These are phyloP conservation scores for Patella vulgata DNA, from an alignment of 1,140 invertebrate genomes.

Conservation along the genomic window DNA sequence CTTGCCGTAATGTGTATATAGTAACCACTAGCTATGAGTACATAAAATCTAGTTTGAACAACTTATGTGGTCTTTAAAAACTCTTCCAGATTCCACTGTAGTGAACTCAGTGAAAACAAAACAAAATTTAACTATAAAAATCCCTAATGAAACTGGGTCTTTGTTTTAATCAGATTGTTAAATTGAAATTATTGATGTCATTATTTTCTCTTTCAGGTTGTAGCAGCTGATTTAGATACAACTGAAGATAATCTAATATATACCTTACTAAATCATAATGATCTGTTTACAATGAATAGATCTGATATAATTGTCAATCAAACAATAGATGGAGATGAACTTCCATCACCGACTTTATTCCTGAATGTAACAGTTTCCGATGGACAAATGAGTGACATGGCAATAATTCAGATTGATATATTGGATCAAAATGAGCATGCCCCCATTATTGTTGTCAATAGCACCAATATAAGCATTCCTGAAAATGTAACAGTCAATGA, in stretches of 20 bases:
- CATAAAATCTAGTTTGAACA: too few relatives aligned
- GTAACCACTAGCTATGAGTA: too few relatives aligned
- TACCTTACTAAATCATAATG: slow-evolving; percentile 3
- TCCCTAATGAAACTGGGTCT: too few relatives aligned
- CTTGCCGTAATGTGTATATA: too few relatives aligned
- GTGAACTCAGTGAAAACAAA: too few relatives aligned
- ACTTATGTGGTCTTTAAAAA: too few relatives aligned
- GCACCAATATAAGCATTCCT: slow-evolving; percentile 3
- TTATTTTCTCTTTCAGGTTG: slow-evolving; percentile 15
- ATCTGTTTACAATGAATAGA: slow-evolving; percentile 4
- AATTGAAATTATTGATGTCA: too few relatives aligned
- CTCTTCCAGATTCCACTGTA: too few relatives aligned
- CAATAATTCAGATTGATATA: slow-evolving; percentile 23
- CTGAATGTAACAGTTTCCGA: slow-evolving; percentile 29
- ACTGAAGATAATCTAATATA: slow-evolving; percentile 5
- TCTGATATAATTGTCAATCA: slow-evolving; percentile 1
- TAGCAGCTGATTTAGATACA: slow-evolving; percentile 20
- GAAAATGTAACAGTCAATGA: slow-evolving; percentile 24
- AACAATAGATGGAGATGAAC: slow-evolving; percentile 12
- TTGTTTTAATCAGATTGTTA: too few relatives aligned
- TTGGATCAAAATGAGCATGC: slow-evolving; percentile 41
- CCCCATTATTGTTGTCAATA: neutral
- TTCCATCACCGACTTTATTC: neutral
- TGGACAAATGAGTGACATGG: slow-evolving; percentile 9
- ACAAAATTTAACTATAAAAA: too few relatives aligned